These are phyloP conservation scores for Anseranas semipalmata DNA, from an alignment of 2,113 vertebrate species.

Conservation along the genomic window DNA sequence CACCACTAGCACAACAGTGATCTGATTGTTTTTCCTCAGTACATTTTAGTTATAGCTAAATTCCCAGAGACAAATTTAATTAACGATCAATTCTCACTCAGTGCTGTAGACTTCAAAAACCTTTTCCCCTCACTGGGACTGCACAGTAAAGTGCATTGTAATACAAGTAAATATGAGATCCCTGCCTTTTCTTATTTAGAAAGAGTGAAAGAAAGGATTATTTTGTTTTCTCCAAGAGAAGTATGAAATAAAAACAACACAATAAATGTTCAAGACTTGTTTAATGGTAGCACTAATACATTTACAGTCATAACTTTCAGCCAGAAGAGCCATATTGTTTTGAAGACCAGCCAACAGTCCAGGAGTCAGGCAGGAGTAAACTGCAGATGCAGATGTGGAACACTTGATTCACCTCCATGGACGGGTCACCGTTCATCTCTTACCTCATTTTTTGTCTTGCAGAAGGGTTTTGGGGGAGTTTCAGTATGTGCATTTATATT, in stretches of 20 bases:
- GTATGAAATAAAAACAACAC: neutral
- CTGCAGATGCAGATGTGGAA: neutral
- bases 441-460: neutral
- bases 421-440: neutral
- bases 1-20: neutral
- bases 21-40: neutral
- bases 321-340: neutral
- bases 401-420: neutral
- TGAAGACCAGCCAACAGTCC: neutral
- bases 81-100: neutral
- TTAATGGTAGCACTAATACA: neutral
- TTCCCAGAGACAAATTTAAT: constrained; percentile 33
- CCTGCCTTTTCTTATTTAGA: neutral
- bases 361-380: neutral
- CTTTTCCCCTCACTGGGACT: neutral
- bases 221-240: neutral
- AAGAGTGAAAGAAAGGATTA: neutral
- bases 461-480: neutral
- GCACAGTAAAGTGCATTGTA: neutral
- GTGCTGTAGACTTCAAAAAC: neutral
- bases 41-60: neutral
- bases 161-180: neutral
- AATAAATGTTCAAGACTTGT: neutral
- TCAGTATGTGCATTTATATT: neutral
- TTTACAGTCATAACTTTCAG: neutral